Evolutionary conservation across 1,140 invertebrate species (phyloP).

Genomic region (Hycleus cichorii): DNA sequence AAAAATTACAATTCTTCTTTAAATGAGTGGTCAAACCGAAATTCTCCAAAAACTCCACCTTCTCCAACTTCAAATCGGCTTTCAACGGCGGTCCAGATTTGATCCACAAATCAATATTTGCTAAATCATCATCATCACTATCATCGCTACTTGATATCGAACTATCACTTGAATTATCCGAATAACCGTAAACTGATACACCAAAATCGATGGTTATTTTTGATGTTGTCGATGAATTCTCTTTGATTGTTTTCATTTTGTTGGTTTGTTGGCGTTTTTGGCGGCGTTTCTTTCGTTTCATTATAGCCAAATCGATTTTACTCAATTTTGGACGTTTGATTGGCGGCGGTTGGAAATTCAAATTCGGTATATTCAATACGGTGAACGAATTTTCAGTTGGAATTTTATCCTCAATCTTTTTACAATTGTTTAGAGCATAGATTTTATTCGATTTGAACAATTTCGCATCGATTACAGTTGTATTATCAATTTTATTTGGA

Average conservation of each 20-base stretch:
- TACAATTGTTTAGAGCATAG: background rate
- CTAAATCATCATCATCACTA: slow-evolving; percentile 17
- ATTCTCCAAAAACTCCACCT: slow-evolving; percentile 31
- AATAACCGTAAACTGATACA: slow-evolving; percentile 24
- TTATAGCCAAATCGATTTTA: slow-evolving; percentile 35
- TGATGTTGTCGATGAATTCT: slow-evolving; percentile 1
- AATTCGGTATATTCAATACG: slow-evolving; percentile 33
- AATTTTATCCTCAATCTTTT: slow-evolving; percentile 1
- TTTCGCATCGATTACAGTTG: background rate
- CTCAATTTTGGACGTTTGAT: slow-evolving; percentile 30
- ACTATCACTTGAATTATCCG: slow-evolving; percentile 25
- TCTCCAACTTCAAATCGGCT: slow-evolving; percentile 20
- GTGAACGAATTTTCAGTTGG: slow-evolving; percentile 16
- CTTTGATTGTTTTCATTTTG: slow-evolving; percentile 15
- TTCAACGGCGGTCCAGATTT: slow-evolving; percentile 30
- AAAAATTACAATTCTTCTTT: slow-evolving; percentile 34
- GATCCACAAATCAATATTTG: slow-evolving; percentile 28
- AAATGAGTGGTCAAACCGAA: slow-evolving; percentile 33
- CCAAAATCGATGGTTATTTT: slow-evolving; percentile 22
- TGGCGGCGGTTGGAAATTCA: slow-evolving; percentile 20
- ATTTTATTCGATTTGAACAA: background rate
- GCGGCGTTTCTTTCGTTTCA: slow-evolving; percentile 18
- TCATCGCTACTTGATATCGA: slow-evolving; percentile 28
- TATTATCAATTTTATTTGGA: background rate
- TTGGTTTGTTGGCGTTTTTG: slow-evolving; percentile 11